phyloP scores from a whole-genome alignment of 92 coral and sea anemone genomes.

The Zoanthus sociatus region DNA sequence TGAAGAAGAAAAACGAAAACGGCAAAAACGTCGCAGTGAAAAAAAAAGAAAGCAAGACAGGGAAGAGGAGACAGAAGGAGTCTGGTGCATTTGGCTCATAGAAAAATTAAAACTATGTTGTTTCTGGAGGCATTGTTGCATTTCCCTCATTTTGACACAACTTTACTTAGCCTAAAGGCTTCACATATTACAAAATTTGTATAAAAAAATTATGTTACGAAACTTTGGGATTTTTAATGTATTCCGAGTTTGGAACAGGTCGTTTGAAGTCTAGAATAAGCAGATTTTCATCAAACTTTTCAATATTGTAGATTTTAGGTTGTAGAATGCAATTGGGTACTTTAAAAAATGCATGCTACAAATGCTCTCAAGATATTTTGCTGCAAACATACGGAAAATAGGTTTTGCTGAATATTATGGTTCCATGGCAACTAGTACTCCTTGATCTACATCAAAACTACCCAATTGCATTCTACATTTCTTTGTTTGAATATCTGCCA shows the following conservation, averaged over 20 bases:
- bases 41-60: constrained; percentile 43
- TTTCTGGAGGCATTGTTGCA: constrained; percentile 9
- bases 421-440: constrained; percentile 20
- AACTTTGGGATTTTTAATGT: constrained; percentile 15
- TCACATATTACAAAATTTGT: neutral
- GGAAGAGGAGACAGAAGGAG: too few species aligned
- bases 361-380: constrained; percentile 1
- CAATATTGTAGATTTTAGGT: constrained; percentile 1
- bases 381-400: neutral
- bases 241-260: constrained; percentile 27
- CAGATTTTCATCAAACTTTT: constrained; percentile 3
- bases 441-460: constrained; percentile 27
- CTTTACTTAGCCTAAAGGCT: neutral
- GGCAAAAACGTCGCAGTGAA: constrained; percentile 53
- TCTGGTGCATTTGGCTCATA: constrained; percentile 61
- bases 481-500: constrained; percentile 12
- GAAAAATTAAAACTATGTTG: neutral
- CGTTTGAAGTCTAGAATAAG: constrained; percentile 8
- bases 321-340: constrained; percentile 28
- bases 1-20: constrained; percentile 46
- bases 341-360: constrained; percentile 6
- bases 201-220: constrained; percentile 8
- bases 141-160: neutral
- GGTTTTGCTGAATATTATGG: constrained; percentile 6
- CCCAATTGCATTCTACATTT: constrained; percentile 15